A percentile compares a stretch with the other conserved stretches of the same genome.
phyloP scores from a whole-genome alignment of 2,113 vertebrate genomes.

The Limnothrissa miodon region DNA sequence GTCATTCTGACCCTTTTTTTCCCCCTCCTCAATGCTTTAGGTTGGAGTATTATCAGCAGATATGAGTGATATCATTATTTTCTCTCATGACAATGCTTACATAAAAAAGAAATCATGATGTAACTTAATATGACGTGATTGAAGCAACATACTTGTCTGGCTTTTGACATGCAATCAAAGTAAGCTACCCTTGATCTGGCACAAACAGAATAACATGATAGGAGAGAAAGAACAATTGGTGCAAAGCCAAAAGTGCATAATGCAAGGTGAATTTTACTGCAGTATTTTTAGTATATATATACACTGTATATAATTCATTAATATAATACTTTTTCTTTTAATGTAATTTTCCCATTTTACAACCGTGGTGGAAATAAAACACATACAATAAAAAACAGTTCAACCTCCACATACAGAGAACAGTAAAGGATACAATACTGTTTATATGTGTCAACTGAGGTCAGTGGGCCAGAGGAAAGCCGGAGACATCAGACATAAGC shows the following conservation, averaged over 20 bases:
- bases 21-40: background rate
- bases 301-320: no score
- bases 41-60: background rate
- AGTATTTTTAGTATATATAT: no score
- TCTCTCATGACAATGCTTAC: background rate
- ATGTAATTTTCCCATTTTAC: no score
- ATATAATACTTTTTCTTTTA: no score
- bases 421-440: background rate
- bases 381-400: background rate
- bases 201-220: background rate
- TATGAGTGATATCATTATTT: background rate
- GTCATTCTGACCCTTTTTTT: conserved; percentile 11
- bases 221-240: background rate
- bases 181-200: background rate
- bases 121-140: background rate
- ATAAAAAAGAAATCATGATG: background rate
- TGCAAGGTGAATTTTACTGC: no score
- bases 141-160: background rate
- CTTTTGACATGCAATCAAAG: background rate
- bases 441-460: background rate
- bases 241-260: background rate
- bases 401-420: background rate
- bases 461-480: background rate
- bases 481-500: background rate
- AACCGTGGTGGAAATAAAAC: background rate